These are phyloP conservation scores for Gibbula magus DNA, from an alignment of 2,888 invertebrate genomes.

Conservation along the genomic window DNA sequence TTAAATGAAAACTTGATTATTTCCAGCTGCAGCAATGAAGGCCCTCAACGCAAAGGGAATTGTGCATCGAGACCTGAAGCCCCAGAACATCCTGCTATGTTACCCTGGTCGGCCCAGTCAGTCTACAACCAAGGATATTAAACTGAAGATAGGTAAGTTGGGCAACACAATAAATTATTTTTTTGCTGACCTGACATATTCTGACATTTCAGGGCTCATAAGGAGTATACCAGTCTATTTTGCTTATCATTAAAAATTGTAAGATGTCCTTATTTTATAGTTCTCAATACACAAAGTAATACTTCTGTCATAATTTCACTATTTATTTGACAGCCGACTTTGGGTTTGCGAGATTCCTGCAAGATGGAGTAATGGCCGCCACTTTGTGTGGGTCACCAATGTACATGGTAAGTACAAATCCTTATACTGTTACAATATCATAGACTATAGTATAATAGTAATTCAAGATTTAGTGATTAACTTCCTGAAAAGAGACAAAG, in stretches of 20 bases:
- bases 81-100: slow-evolving; percentile 97
- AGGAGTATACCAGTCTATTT: background rate
- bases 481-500: background rate
- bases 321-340: slow-evolving; percentile 87
- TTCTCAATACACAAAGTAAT: no score
- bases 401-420: slow-evolving; percentile 90
- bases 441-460: background rate
- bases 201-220: background rate
- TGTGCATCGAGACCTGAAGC: slow-evolving; percentile 98
- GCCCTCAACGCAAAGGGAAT: slow-evolving; percentile 98
- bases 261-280: no score
- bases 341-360: slow-evolving; percentile 98
- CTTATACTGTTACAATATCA: background rate
- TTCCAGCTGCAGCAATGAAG: slow-evolving; percentile 94
- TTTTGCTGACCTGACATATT: background rate
- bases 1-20: background rate
- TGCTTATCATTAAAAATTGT: no score
- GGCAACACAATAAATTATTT: background rate
- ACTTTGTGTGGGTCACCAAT: slow-evolving; percentile 99
- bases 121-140: slow-evolving; percentile 81
- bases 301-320: no score
- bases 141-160: slow-evolving; percentile 90
- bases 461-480: background rate
- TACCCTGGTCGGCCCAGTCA: slow-evolving; percentile 81
- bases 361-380: slow-evolving; percentile 99